Evolutionary conservation across 2,113 vertebrate genomes (phyloP).

Genomic region (Phrynosoma platyrhinos): DNA sequence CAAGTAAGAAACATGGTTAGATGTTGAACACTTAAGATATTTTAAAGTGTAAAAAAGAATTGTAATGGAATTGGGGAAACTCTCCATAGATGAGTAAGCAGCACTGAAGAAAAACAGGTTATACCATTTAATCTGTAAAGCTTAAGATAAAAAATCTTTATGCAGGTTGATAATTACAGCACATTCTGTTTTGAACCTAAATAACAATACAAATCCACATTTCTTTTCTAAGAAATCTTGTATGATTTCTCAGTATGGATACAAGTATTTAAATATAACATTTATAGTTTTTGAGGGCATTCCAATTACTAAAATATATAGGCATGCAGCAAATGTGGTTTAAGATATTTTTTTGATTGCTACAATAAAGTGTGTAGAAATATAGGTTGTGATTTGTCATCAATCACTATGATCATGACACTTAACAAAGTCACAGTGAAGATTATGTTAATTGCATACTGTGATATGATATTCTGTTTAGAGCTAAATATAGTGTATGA

Average conservation of each 20-base stretch:
- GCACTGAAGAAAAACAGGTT: not conserved
- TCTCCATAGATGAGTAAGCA: not conserved
- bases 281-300: not conserved
- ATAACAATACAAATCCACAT: not conserved
- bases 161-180: not conserved
- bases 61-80: not conserved
- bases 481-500: constrained; percentile 51
- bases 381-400: not conserved
- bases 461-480: constrained; percentile 45
- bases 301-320: not conserved
- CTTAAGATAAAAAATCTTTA: not conserved
- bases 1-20: not conserved
- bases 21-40: not conserved
- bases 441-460: constrained; percentile 13
- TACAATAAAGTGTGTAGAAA: not conserved
- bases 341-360: not conserved
- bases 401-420: not conserved
- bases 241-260: not conserved
- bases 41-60: not conserved
- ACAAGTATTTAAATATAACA: not conserved
- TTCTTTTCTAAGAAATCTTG: not conserved
- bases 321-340: not conserved
- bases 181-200: not conserved
- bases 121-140: not conserved
- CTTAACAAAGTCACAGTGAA: constrained; percentile 57